phyloP scores from a whole-genome alignment of 2,888 invertebrate genomes.

The Aplocera efformata region DNA sequence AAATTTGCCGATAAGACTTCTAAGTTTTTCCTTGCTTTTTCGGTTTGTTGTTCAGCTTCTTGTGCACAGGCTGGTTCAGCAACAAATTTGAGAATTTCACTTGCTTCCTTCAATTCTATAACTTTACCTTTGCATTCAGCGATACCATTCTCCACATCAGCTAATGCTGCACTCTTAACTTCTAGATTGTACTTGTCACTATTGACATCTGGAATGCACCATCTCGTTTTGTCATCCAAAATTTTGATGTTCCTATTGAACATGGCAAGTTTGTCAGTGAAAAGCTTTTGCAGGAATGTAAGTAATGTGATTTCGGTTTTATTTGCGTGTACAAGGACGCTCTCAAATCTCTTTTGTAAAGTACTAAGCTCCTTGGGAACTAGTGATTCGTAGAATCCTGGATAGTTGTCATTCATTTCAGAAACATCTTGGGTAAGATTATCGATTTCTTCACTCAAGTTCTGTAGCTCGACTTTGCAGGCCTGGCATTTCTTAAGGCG shows the following conservation, averaged over 20 bases:
- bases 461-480: slow-evolving; percentile 85
- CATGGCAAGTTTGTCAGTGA: slow-evolving; percentile 90
- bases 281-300: slow-evolving; percentile 91
- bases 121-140: slow-evolving; percentile 85
- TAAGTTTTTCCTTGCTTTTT: slow-evolving; percentile 85
- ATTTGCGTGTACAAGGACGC: slow-evolving; percentile 87
- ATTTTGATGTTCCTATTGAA: slow-evolving; percentile 89
- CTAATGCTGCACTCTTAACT: slow-evolving; percentile 90
- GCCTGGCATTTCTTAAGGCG: slow-evolving; percentile 88
- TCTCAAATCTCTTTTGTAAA: slow-evolving; percentile 91
- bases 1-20: slow-evolving; percentile 85
- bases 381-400: slow-evolving; percentile 87
- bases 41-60: slow-evolving; percentile 84
- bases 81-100: slow-evolving; percentile 85
- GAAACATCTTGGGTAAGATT: slow-evolving; percentile 85
- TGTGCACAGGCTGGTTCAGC: slow-evolving; percentile 86
- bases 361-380: slow-evolving; percentile 90
- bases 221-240: slow-evolving; percentile 92
- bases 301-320: slow-evolving; percentile 90
- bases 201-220: slow-evolving; percentile 94
- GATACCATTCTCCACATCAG: slow-evolving; percentile 87
- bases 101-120: slow-evolving; percentile 84
- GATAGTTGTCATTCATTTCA: slow-evolving; percentile 86
- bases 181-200: slow-evolving; percentile 96
- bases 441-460: slow-evolving; percentile 84